phyloP scores from a whole-genome alignment of 2,888 invertebrate species.

The Ephialtes manifestator region DNA sequence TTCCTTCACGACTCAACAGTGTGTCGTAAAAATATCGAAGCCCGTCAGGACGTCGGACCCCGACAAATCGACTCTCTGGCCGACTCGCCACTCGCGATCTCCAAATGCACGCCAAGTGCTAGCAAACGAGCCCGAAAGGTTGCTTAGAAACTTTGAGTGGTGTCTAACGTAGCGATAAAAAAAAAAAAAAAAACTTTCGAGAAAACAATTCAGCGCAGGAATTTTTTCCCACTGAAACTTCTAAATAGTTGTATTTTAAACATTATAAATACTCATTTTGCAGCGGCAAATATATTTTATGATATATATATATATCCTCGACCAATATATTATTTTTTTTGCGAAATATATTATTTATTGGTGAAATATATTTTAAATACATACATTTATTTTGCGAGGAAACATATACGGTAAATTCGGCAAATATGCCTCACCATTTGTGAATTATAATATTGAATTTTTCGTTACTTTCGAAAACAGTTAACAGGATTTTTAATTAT shows the following conservation, averaged over 20 bases:
- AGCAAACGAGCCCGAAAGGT: slow-evolving; percentile 50
- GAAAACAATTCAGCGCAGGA: neutral
- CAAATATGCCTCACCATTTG: too few relatives aligned
- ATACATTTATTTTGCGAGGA: too few relatives aligned
- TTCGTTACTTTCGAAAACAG: too few relatives aligned
- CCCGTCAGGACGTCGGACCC: slow-evolving; percentile 67
- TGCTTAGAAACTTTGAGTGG: slow-evolving; percentile 27
- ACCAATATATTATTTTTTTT: too few relatives aligned
- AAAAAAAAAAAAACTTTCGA: neutral
- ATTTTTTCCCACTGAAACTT: neutral
- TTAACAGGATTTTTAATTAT: too few relatives aligned
- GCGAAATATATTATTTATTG: too few relatives aligned
- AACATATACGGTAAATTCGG: too few relatives aligned
- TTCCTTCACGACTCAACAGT: slow-evolving; percentile 58
- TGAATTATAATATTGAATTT: too few relatives aligned
- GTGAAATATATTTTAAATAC: too few relatives aligned
- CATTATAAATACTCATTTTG: too few relatives aligned
- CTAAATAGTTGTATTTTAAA: neutral
- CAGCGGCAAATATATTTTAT: too few relatives aligned
- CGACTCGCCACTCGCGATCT: slow-evolving; percentile 20
- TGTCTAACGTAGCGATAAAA: slow-evolving; percentile 14
- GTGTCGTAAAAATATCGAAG: slow-evolving; percentile 76
- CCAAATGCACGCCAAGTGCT: slow-evolving; percentile 36
- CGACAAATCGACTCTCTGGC: slow-evolving; percentile 69
- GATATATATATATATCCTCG: too few relatives aligned